phyloP scores from a whole-genome alignment of 2,797 vertebrate genomes.

The Coranthus polyacanthus region DNA sequence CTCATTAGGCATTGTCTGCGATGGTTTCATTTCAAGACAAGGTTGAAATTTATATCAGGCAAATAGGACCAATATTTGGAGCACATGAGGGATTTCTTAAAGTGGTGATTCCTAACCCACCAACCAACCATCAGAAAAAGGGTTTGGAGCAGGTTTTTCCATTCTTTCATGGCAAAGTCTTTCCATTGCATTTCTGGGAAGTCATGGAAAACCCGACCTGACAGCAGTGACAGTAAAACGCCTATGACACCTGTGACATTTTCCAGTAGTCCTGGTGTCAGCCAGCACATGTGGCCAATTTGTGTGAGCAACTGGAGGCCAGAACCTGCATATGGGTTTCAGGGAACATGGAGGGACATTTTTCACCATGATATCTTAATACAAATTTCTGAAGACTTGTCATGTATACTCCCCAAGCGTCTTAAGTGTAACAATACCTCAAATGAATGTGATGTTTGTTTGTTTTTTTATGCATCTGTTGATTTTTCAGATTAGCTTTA shows the following conservation, averaged over 20 bases:
- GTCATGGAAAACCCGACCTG: slow-evolving; percentile 76
- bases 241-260: slow-evolving; percentile 82
- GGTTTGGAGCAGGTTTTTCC: slow-evolving; percentile 72
- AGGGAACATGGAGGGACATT: slow-evolving; percentile 54
- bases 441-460: slow-evolving; percentile 5
- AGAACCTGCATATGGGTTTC: slow-evolving; percentile 56
- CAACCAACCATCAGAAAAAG: slow-evolving; percentile 58
- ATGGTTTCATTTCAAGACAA: slow-evolving; percentile 48
- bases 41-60: slow-evolving; percentile 65
- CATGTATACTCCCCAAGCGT: neutral
- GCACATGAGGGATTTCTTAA: slow-evolving; percentile 62
- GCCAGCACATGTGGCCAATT: slow-evolving; percentile 74
- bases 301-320: slow-evolving; percentile 46
- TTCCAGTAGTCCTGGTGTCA: slow-evolving; percentile 78
- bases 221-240: slow-evolving; percentile 80
- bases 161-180: slow-evolving; percentile 74
- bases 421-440: neutral
- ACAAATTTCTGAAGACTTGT: slow-evolving; percentile 11
- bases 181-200: slow-evolving; percentile 81
- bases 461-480: too few relatives aligned
- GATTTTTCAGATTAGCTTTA: neutral
- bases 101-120: slow-evolving; percentile 63
- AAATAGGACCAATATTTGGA: slow-evolving; percentile 57
- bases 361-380: slow-evolving; percentile 39
- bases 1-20: slow-evolving; percentile 66